Evolutionary conservation across 2,888 invertebrate species (phyloP).

Genomic region (Polyploca ridens): DNA sequence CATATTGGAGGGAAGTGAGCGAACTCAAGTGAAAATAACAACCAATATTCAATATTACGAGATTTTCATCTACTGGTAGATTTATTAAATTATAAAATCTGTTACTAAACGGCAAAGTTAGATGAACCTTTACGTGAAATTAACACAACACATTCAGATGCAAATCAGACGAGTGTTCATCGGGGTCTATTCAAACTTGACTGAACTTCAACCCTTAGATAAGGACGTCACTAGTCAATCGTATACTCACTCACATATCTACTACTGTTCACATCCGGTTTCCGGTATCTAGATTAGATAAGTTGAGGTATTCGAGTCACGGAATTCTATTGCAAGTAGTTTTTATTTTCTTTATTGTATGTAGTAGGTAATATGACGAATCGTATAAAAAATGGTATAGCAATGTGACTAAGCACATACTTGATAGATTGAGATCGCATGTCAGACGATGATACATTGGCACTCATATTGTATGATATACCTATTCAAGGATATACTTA

Average conservation of each 20-base stretch:
- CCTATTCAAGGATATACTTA: background rate
- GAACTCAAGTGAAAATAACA: too few relatives aligned
- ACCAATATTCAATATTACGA: too few relatives aligned
- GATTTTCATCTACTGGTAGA: too few relatives aligned
- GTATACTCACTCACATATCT: background rate
- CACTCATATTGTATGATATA: background rate
- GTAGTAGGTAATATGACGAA: too few relatives aligned
- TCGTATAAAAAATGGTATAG: too few relatives aligned
- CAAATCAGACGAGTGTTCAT: conserved; percentile 37
- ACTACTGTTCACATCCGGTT: too few relatives aligned
- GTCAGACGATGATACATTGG: background rate
- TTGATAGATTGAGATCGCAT: background rate
- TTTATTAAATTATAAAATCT: background rate
- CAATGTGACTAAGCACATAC: too few relatives aligned
- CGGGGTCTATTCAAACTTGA: conserved; percentile 32
- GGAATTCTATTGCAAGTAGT: background rate
- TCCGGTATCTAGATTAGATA: background rate
- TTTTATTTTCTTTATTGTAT: background rate
- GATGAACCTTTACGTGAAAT: conserved; percentile 15
- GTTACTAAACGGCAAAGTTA: conserved; percentile 7
- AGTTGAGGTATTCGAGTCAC: background rate
- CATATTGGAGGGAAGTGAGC: too few relatives aligned
- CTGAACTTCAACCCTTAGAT: conserved; percentile 24
- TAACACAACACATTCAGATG: conserved; percentile 36
- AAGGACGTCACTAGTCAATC: conserved; percentile 11